Conservation (phyloP, 2,113 vertebrate species). For the Oreochromis spilurus region DNA sequence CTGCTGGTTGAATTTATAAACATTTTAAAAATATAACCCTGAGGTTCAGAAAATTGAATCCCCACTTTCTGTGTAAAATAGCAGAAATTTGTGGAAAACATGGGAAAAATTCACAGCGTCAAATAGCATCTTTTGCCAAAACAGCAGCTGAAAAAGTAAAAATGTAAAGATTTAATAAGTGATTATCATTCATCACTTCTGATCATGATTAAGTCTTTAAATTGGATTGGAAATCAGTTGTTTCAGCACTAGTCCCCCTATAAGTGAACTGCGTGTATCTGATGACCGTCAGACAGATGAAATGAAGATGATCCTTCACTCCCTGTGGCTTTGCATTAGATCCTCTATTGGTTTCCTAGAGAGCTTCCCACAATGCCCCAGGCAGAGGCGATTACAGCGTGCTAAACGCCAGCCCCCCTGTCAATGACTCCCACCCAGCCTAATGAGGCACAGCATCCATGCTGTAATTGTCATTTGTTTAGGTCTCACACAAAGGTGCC, state of each 20-base stretch:
- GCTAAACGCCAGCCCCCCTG: conserved; percentile 31
- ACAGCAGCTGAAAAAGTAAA: not conserved
- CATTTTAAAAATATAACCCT: not conserved
- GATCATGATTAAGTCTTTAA: not conserved
- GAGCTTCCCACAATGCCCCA: conserved; percentile 5
- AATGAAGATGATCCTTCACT: conserved; percentile 2
- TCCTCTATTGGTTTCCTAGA: conserved; percentile 14
- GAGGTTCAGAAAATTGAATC: not conserved
- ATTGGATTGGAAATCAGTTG: not conserved
- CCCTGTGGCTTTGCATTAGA: conserved; percentile 32
- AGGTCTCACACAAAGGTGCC: conserved; percentile 7
- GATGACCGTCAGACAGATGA: conserved; percentile 15
- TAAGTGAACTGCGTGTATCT: not conserved
- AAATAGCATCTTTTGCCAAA: not conserved
- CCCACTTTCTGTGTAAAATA: not conserved
- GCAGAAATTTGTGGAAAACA: accelerated
- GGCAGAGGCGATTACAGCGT: conserved; percentile 22
- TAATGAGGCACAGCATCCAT: conserved; percentile 44
- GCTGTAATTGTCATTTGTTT: conserved; percentile 35
- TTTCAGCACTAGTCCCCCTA: not conserved
- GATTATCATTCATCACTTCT: not conserved
- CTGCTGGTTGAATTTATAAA: not conserved
- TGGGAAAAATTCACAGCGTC: not conserved
- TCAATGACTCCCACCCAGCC: conserved; percentile 9
- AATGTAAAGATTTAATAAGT: not conserved